phyloP scores from a whole-genome alignment of 2,888 invertebrate genomes.

The Dryobotodes eremita region DNA sequence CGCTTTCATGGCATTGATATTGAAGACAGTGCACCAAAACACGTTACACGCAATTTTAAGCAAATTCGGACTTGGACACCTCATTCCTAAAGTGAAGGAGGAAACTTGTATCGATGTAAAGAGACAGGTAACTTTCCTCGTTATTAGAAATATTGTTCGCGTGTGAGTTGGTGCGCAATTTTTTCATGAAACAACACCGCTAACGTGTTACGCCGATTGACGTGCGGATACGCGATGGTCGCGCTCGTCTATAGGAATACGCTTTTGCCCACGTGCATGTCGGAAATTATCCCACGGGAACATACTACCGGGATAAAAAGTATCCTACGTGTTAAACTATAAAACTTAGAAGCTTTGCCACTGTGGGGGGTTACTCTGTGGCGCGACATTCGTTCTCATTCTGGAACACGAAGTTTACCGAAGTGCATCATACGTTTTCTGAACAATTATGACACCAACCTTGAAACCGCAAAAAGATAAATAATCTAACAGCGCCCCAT shows the following conservation, averaged over 20 bases:
- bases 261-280: too few relatives aligned
- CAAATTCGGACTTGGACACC: constrained; percentile 57
- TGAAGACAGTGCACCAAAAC: constrained; percentile 36
- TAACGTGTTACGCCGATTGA: not conserved
- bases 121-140: constrained; percentile 37
- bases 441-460: not conserved
- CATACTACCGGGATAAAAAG: too few relatives aligned
- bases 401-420: not conserved
- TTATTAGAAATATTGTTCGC: constrained; percentile 5
- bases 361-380: too few relatives aligned
- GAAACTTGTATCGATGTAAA: not conserved
- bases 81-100: constrained; percentile 13
- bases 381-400: not conserved
- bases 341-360: not conserved
- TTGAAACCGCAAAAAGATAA: not conserved
- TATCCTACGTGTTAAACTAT: too few relatives aligned
- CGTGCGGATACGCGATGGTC: not conserved
- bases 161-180: not conserved
- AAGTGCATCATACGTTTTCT: not conserved
- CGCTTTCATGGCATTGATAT: constrained; percentile 33
- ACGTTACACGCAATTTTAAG: constrained; percentile 35
- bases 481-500: not conserved
- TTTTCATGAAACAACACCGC: not conserved
- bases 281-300: too few relatives aligned
- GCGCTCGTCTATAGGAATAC: not conserved